Percentiles rank a stretch among this genome's conserved stretches.
Conservation (phyloP, 2,888 invertebrate genomes). For the Drosophila robusta region DNA sequence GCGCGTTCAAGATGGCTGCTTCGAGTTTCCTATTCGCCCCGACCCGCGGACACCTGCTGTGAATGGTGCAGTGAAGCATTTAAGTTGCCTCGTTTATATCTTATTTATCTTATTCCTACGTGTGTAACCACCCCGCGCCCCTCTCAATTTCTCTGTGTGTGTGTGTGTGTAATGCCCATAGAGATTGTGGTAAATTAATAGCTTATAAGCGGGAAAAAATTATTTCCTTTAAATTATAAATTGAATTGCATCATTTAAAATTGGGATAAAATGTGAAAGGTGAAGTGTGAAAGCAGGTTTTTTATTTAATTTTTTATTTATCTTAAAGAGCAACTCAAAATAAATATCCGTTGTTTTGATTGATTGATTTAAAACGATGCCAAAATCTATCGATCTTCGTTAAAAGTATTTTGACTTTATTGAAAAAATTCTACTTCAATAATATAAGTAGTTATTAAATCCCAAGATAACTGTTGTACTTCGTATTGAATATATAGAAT, state of each 20-base stretch:
- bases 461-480: too few relatives aligned
- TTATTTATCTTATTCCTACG: conserved; percentile 48
- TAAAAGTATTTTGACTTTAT: too few relatives aligned
- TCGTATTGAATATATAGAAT: too few relatives aligned
- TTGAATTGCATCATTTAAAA: not conserved
- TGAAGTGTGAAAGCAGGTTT: too few relatives aligned
- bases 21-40: conserved; percentile 20
- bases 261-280: not conserved
- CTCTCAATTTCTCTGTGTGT: not conserved
- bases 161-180: not conserved
- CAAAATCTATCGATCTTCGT: too few relatives aligned
- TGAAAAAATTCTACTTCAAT: too few relatives aligned
- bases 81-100: conserved; percentile 57
- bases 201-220: not conserved
- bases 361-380: too few relatives aligned
- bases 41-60: conserved; percentile 50
- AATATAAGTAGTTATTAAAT: too few relatives aligned
- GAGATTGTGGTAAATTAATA: conserved; percentile 4
- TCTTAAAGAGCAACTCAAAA: too few relatives aligned
- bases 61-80: conserved; percentile 51
- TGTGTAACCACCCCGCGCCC: not conserved
- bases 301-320: too few relatives aligned
- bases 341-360: too few relatives aligned
- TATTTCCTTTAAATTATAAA: not conserved
- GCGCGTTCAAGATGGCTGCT: conserved; percentile 6